A percentile compares a stretch with the other conserved stretches of the same genome.
These are phyloP conservation scores for Esox masquinongy DNA, from an alignment of 2,797 vertebrate species.

Conservation along the genomic window DNA sequence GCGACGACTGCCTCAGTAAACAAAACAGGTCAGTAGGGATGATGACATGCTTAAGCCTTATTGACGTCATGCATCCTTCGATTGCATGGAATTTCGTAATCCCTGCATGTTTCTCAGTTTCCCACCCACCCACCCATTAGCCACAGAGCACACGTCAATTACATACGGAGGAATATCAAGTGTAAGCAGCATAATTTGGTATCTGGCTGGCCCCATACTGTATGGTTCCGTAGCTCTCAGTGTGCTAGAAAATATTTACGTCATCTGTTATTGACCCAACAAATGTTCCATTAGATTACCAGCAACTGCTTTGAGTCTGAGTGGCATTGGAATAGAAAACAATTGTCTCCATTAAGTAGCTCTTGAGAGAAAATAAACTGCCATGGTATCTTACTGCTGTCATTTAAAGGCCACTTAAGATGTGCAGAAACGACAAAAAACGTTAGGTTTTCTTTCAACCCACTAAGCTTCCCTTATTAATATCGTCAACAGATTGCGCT, in stretches of 20 bases:
- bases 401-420: slow-evolving; percentile 2
- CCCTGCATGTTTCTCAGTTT: neutral
- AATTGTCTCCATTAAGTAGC: slow-evolving; percentile 50
- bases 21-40: neutral
- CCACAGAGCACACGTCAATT: neutral
- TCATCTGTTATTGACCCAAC: slow-evolving; percentile 22
- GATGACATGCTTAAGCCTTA: neutral
- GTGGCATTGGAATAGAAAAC: slow-evolving; percentile 13
- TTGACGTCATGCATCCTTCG: neutral
- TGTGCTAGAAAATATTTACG: neutral
- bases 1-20: neutral
- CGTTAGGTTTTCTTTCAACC: neutral
- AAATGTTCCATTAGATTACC: slow-evolving; percentile 35
- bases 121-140: neutral
- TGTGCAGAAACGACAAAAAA: slow-evolving; percentile 8
- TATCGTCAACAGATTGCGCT: slow-evolving; percentile 54
- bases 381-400: neutral
- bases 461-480: slow-evolving; percentile 47
- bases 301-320: slow-evolving; percentile 26
- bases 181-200: neutral
- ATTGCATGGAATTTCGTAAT: neutral
- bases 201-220: neutral
- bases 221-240: neutral
- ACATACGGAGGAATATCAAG: neutral
- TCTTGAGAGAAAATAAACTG: slow-evolving; percentile 55